Evolutionary conservation across 1,140 invertebrate species (phyloP), one percentile per base, ranked within the genome.

Genomic region (Matsumurasca onukii): DNA sequence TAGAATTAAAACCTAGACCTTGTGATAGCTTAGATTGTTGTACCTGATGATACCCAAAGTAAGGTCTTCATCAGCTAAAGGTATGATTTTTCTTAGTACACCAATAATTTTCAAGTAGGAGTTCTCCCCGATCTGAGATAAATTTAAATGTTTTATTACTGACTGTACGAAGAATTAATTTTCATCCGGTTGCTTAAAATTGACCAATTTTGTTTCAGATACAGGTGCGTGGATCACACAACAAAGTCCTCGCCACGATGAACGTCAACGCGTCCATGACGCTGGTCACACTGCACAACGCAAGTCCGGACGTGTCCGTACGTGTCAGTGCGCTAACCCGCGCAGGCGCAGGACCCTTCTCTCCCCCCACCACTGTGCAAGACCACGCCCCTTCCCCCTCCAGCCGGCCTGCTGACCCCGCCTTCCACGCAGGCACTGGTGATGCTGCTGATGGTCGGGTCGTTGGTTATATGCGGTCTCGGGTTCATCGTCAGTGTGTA

Each of bases 271-370:
- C 55, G 15, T 59, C 55, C 3, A 59, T 27, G 9, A 2, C 22
- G 5, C 22, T 5, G 2, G 55, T 59, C 24, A 59, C 55, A 2
- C 55, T 59, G 9, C 55, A 29, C 5, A 25, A 59, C 5, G 55
- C 80, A 71, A 20, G 69, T 29, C 64, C 13, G 20, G 17, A 27
- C 17, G 45, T 64, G 5, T 5, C 62, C 12, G 87, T 92, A 2
- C 82, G 87, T 51, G 85, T 93, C 0, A 90, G 88, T 39, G 91
- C 89, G 3, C 84, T 87, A 29, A 94, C 91, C 0, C 82, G 84
- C 25, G 82, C 83, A 3, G 91, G 91, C 0, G 76, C 85, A 31
- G 90, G 91, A 22, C 89, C 89, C 1, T 91, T 85, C 66, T 90
- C 88, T 1, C 78, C 79, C 20, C 66, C 67, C 12, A 20, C 62